A percentile compares a stretch with the other conserved stretches of the same genome.
Evolutionary conservation across 2,888 invertebrate genomes (phyloP).

Genomic region (Cryptocephalus primarius): DNA sequence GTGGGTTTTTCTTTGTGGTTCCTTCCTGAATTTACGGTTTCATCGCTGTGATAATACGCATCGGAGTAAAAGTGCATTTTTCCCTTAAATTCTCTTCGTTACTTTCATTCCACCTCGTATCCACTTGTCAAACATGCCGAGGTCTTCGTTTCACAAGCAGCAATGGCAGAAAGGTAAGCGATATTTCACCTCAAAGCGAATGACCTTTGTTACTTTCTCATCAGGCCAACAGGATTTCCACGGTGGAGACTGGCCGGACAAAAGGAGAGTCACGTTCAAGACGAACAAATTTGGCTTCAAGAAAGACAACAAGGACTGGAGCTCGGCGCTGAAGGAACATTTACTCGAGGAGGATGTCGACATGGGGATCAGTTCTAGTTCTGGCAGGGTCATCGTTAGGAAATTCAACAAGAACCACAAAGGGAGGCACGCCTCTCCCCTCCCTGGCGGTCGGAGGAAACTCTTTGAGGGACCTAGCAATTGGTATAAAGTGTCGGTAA

Average conservation of each 20-base stretch:
- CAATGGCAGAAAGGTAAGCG: no score
- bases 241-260: not conserved
- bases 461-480: slow-evolving; percentile 44
- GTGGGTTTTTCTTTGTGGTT: no score
- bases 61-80: no score
- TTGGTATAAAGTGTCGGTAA: slow-evolving; percentile 62
- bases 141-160: no score
- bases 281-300: slow-evolving; percentile 23
- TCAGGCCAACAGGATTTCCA: no score
- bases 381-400: slow-evolving; percentile 19
- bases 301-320: slow-evolving; percentile 36
- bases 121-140: no score
- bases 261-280: slow-evolving; percentile 45
- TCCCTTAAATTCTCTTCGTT: no score
- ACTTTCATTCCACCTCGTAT: no score
- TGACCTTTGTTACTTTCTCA: no score
- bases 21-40: no score
- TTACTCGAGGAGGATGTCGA: slow-evolving; percentile 54
- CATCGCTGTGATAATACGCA: no score
- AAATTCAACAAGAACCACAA: slow-evolving; percentile 13
- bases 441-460: slow-evolving; percentile 37
- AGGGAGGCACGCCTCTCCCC: slow-evolving; percentile 34
- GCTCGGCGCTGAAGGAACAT: slow-evolving; percentile 36
- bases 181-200: no score
- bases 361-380: slow-evolving; percentile 39